Percentiles rank a stretch among this genome's conserved stretches.
Conservation (phyloP, 2,888 invertebrate species). For the Allophyes oxyacanthae region DNA sequence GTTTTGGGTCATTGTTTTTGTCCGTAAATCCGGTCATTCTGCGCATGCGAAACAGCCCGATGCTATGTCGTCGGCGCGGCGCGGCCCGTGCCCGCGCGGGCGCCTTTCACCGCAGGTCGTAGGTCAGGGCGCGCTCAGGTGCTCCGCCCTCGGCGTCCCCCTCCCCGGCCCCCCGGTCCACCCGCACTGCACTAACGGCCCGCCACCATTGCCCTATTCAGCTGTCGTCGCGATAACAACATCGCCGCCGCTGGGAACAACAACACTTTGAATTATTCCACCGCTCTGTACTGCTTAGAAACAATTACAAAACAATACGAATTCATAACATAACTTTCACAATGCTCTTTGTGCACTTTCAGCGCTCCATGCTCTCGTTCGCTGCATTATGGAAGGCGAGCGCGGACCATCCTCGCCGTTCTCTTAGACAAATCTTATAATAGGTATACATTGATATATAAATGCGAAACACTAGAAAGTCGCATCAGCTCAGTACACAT, state of each 20-base stretch:
- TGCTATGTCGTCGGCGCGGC: slow-evolving; percentile 74
- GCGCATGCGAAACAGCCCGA: slow-evolving; percentile 74
- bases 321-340: slow-evolving; percentile 82
- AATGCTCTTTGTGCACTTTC: slow-evolving; percentile 79
- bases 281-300: slow-evolving; percentile 79
- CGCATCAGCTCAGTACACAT: slow-evolving; percentile 49
- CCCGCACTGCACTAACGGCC: slow-evolving; percentile 73
- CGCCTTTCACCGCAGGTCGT: slow-evolving; percentile 89
- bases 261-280: slow-evolving; percentile 86
- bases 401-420: slow-evolving; percentile 49
- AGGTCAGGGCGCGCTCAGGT: slow-evolving; percentile 89
- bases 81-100: slow-evolving; percentile 77
- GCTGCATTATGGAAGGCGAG: slow-evolving; percentile 47
- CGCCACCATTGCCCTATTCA: slow-evolving; percentile 86
- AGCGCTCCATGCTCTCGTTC: slow-evolving; percentile 61
- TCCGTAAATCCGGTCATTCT: slow-evolving; percentile 74
- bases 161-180: slow-evolving; percentile 59
- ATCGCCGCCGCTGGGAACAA: slow-evolving; percentile 80
- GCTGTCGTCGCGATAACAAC: slow-evolving; percentile 82
- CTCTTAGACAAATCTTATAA: slow-evolving; percentile 47
- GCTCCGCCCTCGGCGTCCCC: slow-evolving; percentile 82
- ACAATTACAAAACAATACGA: slow-evolving; percentile 87
- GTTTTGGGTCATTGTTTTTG: slow-evolving; percentile 66
- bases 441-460: slow-evolving; percentile 31
- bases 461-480: slow-evolving; percentile 64